These are phyloP conservation scores for Caiman crocodilus DNA, from an alignment of 2,797 vertebrate genomes.

Conservation along the genomic window DNA sequence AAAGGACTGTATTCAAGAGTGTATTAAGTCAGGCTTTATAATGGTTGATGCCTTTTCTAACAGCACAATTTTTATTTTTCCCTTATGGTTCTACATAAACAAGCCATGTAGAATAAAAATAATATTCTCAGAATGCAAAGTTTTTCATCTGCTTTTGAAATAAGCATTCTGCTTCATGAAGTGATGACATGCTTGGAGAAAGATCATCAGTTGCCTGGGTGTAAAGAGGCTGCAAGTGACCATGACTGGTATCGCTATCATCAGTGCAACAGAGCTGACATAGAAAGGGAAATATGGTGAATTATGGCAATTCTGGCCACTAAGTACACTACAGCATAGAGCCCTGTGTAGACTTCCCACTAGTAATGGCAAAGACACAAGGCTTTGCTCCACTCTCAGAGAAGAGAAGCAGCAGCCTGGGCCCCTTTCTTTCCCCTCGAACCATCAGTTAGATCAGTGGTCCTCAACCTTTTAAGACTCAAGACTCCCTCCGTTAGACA, in stretches of 20 bases:
- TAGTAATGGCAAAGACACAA: not conserved
- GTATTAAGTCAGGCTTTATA: not conserved
- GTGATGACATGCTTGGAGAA: not conserved
- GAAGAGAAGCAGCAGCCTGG: not conserved
- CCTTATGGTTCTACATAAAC: not conserved
- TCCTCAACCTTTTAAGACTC: too few relatives aligned
- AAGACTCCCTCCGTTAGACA: too few relatives aligned
- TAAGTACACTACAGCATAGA: rapidly evolving
- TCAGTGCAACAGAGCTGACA: not conserved
- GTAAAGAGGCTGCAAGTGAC: not conserved
- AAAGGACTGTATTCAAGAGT: not conserved
- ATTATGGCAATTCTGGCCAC: rapidly evolving
- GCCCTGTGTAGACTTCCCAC: not conserved
- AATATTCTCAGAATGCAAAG: not conserved
- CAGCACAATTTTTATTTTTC: rapidly evolving
- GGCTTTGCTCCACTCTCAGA: too few relatives aligned
- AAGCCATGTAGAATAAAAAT: not conserved
- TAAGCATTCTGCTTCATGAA: not conserved
- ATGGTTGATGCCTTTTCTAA: rapidly evolving
- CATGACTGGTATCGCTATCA: not conserved
- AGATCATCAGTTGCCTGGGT: not conserved
- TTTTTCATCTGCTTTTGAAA: not conserved
- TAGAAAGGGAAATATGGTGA: not conserved
- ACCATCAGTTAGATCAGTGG: not conserved
- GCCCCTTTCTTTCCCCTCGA: not conserved